A percentile compares a stretch with the other conserved stretches of the same genome.
Conservation (phyloP, 2,797 vertebrate genomes). For the Holocentrus rufus region DNA sequence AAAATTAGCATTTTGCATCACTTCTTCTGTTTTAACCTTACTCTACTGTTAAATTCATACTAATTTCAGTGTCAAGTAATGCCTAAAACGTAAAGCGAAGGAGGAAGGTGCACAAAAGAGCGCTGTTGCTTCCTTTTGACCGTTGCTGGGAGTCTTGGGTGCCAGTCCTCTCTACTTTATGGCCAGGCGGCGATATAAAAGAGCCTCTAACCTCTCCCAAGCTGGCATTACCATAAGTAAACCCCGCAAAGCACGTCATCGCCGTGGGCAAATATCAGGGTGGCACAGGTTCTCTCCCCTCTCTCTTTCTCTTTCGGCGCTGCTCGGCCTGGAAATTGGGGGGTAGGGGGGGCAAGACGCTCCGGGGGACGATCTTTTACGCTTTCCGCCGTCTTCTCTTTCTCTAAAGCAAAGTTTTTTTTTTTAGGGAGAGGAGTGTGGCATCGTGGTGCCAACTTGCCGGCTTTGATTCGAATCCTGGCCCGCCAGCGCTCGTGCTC, state of each 20-base stretch:
- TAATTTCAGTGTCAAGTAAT: neutral
- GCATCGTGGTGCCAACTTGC: slow-evolving; percentile 21
- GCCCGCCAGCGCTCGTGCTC: slow-evolving; percentile 18
- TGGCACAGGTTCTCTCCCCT: slow-evolving; percentile 67
- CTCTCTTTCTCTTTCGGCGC: too few relatives aligned
- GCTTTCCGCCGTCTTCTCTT: slow-evolving; percentile 22
- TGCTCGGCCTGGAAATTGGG: slow-evolving; percentile 44
- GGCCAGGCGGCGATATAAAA: slow-evolving; percentile 73
- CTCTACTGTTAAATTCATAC: neutral
- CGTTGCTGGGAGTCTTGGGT: slow-evolving; percentile 65
- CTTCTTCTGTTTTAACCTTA: neutral
- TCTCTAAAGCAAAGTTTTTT: slow-evolving; percentile 4
- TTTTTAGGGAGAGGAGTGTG: neutral
- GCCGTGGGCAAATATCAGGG: slow-evolving; percentile 75
- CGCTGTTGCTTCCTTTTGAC: slow-evolving; percentile 57
- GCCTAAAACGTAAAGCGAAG: slow-evolving; percentile 2
- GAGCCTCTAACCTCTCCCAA: slow-evolving; percentile 72
- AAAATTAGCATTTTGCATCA: too few relatives aligned
- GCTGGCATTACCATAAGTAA: slow-evolving; percentile 81
- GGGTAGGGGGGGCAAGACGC: slow-evolving; percentile 32
- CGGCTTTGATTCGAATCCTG: slow-evolving; percentile 35
- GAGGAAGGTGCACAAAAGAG: slow-evolving; percentile 56
- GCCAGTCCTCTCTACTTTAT: slow-evolving; percentile 65
- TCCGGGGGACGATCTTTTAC: slow-evolving; percentile 34
- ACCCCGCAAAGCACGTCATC: slow-evolving; percentile 78